Evolutionary conservation across 2,888 invertebrate genomes (phyloP), one percentile per base, ranked within the genome.

Genomic region (Aleiodes alternator): DNA sequence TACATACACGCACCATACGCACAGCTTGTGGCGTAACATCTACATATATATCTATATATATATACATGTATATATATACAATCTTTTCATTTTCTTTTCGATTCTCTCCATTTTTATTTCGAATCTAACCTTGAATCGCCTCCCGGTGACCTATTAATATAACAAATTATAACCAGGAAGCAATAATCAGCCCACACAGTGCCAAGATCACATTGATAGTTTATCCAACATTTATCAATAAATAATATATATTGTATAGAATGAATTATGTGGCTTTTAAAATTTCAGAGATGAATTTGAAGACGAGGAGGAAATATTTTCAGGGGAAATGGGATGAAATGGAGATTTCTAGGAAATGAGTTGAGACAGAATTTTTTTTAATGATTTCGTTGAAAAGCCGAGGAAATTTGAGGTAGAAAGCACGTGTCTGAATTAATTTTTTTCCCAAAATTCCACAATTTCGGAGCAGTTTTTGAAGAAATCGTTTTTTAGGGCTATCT

Each of bases 91-190:
- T 53, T 38, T 59, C 55, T 61, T 72, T 61, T 61, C 34, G 53
- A 34, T 53, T 55, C 53, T 38, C 64, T 38, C 64, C 61, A 71
- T 59, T 73, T 73, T 73, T 51, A 69, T 64, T 43, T 64, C 68
- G 51, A 29, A 56, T 61, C 12, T 61, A 64, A 75, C 75, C 75
- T 75, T 75, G 75, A 75, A 55, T 75, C 75, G 70, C 70, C 75
- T 75, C 70, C 51, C 51, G 51, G 70, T 75, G 75, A 75, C 71
- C 66, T 75, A 74, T 74, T 66, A 69, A 66, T 75, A 55, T 29
- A 56, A 75, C 70, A 38, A 71, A 75, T 75, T 71, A 48, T 66
- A 75, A 75, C 59, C 66, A 71, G 71, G 69, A 75, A 66, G 56
- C 34, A 56, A 70, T 64, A 16, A 55, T 55, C 51, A 51, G 56